A percentile compares a stretch with the other conserved stretches of the same genome.
These are phyloP conservation scores for Mormyrops boulengeri DNA, from an alignment of 2,797 vertebrate genomes.

Conservation along the genomic window DNA sequence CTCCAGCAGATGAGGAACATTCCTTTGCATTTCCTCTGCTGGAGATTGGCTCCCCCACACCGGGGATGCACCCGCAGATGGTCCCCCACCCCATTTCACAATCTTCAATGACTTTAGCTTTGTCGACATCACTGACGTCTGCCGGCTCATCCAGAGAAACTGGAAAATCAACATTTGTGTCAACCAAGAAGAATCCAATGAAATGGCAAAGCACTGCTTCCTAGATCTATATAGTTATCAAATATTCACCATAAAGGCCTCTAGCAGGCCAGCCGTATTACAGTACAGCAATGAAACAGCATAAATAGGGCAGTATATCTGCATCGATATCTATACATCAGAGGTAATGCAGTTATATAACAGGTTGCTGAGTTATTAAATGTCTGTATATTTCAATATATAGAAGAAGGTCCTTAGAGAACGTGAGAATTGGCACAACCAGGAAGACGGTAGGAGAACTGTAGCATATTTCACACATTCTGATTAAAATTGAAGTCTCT, in stretches of 20 bases:
- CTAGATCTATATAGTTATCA: neutral
- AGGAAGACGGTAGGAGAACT: neutral
- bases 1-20: neutral
- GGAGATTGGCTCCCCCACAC: neutral
- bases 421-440: neutral
- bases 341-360: neutral
- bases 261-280: neutral
- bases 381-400: neutral
- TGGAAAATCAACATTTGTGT: neutral
- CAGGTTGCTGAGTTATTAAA: neutral
- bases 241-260: neutral
- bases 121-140: neutral
- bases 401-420: neutral
- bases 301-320: neutral
- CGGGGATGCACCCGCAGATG: neutral
- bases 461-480: neutral
- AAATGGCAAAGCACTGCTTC: neutral
- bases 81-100: neutral
- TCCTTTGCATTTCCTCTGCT: neutral
- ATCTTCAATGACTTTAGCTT: neutral
- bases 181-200: neutral
- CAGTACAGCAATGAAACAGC: neutral
- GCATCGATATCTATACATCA: neutral
- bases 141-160: neutral
- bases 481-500: neutral